phyloP scores from a whole-genome alignment of 2,113 vertebrate species.

The Scolopax mira region DNA sequence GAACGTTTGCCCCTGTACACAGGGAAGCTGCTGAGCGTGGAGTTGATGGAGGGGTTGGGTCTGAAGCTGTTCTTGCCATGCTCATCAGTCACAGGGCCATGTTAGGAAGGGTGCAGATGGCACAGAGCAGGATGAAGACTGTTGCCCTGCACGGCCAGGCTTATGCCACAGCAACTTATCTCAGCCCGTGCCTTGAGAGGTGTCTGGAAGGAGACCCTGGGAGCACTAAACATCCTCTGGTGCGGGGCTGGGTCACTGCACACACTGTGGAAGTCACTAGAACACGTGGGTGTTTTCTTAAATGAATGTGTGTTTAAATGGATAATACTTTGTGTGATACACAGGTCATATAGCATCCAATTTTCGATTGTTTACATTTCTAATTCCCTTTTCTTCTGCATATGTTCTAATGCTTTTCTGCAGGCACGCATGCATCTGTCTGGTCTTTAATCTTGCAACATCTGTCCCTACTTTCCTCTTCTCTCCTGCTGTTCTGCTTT shows the following conservation, averaged over 20 bases:
- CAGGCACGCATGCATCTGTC: background rate
- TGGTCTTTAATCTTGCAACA: slow-evolving; percentile 18
- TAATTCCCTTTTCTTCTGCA: background rate
- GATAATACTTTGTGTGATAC: background rate
- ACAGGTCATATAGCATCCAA: background rate
- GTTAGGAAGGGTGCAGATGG: background rate
- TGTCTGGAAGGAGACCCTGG: background rate
- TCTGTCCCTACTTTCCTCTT: background rate
- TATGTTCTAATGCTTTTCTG: background rate
- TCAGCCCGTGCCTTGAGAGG: background rate
- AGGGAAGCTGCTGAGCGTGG: background rate
- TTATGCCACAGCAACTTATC: background rate
- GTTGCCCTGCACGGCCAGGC: background rate
- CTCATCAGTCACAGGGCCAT: rapidly evolving
- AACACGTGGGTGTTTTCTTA: background rate
- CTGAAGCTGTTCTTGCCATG: background rate
- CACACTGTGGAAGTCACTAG: rapidly evolving
- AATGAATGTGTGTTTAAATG: background rate
- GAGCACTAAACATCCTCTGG: rapidly evolving
- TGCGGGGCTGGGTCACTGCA: background rate
- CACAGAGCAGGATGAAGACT: background rate
- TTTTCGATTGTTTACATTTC: background rate
- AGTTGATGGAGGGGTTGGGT: background rate
- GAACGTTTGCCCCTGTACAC: background rate
- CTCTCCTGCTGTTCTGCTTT: background rate